Conservation (phyloP, 2,888 invertebrate species). For the Pinctada fucata region DNA sequence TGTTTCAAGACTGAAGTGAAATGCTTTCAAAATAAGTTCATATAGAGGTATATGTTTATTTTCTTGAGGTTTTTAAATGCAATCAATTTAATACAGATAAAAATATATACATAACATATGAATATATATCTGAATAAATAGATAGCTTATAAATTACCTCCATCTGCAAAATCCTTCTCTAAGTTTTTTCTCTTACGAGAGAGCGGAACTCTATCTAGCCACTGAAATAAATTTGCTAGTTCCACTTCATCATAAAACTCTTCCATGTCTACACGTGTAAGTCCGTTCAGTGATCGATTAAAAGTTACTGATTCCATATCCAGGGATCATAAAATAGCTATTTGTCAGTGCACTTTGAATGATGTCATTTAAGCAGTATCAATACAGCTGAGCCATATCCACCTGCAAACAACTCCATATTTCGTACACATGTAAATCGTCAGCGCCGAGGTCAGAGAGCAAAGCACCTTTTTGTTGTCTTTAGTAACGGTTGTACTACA, state of each 20-base stretch:
- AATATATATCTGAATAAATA: too few relatives aligned
- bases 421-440: not conserved
- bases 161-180: slow-evolving; percentile 77
- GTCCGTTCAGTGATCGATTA: slow-evolving; percentile 47
- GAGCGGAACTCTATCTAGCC: slow-evolving; percentile 76
- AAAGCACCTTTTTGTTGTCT: slow-evolving; percentile 22
- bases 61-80: too few relatives aligned
- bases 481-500: slow-evolving; percentile 12
- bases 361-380: not conserved
- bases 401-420: not conserved
- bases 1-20: too few relatives aligned
- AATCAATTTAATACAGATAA: too few relatives aligned
- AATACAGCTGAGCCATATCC: not conserved
- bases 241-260: slow-evolving; percentile 74
- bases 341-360: not conserved
- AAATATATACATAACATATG: too few relatives aligned
- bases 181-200: slow-evolving; percentile 76
- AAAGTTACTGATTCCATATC: slow-evolving; percentile 50
- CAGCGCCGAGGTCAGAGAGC: slow-evolving; percentile 15
- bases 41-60: too few relatives aligned
- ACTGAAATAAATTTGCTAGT: slow-evolving; percentile 75
- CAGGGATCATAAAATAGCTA: not conserved
- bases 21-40: too few relatives aligned
- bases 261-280: slow-evolving; percentile 61
- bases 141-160: slow-evolving; percentile 62